Evolutionary conservation across 2,888 invertebrate species (phyloP).

Genomic region (Neoscelio sp.): DNA sequence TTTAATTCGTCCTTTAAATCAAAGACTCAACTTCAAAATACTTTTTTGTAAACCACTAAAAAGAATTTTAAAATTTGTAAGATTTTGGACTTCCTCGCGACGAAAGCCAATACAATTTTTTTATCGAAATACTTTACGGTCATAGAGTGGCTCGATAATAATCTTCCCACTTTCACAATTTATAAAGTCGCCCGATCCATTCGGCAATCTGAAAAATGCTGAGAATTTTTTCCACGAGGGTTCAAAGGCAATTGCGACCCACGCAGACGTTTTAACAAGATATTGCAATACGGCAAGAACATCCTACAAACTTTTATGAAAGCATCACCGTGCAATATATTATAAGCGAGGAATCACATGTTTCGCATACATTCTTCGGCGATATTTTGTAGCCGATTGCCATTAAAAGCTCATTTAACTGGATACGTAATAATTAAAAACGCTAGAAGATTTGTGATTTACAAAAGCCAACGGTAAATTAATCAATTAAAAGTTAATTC

Average conservation of each 20-base stretch:
- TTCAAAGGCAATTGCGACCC: constrained; percentile 23
- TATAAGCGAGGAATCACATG: constrained; percentile 22
- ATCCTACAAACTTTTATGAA: constrained; percentile 44
- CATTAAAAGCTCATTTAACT: constrained; percentile 44
- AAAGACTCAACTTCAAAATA: too few relatives aligned
- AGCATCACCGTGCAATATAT: constrained; percentile 32
- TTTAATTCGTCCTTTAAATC: too few relatives aligned
- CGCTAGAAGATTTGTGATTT: constrained; percentile 39
- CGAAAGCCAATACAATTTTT: too few relatives aligned
- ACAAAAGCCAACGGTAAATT: constrained; percentile 23
- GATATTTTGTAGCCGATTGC: constrained; percentile 21
- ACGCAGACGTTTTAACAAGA: constrained; percentile 39
- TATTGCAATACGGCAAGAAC: constrained; percentile 47
- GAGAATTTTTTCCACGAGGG: constrained; percentile 1
- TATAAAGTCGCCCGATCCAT: constrained; percentile 1
- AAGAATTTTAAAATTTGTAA: too few relatives aligned
- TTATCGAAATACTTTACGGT: too few relatives aligned
- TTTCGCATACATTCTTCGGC: constrained; percentile 41
- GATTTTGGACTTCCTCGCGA: too few relatives aligned
- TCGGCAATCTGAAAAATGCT: not conserved
- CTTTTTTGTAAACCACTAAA: too few relatives aligned
- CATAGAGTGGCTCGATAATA: too few relatives aligned
- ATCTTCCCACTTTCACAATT: too few relatives aligned
- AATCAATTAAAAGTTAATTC: too few relatives aligned
- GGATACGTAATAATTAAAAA: constrained; percentile 39